Percentiles rank a stretch among this genome's conserved stretches.
These are phyloP conservation scores for Elanus axillaris DNA, from an alignment of 2,113 vertebrate genomes.

Conservation along the genomic window DNA sequence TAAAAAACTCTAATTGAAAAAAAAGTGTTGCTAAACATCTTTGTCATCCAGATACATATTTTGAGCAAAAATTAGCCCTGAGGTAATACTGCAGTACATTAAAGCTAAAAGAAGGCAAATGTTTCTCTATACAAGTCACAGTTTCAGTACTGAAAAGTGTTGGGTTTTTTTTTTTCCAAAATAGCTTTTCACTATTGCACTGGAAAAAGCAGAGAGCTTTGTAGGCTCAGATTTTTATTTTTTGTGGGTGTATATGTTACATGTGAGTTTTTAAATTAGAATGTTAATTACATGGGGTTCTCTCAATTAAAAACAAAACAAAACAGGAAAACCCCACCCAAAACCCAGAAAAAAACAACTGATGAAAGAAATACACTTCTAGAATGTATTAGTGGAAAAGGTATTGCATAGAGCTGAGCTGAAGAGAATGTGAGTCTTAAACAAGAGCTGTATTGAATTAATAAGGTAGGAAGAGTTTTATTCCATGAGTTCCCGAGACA, in stretches of 20 bases:
- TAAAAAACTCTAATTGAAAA: neutral
- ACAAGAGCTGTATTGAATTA: neutral
- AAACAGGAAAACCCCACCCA: neutral
- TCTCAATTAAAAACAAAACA: neutral
- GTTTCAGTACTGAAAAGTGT: neutral
- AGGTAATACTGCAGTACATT: neutral
- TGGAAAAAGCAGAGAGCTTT: neutral
- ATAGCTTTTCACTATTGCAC: neutral
- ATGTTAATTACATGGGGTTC: neutral
- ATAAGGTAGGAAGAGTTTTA: neutral
- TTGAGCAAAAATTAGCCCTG: neutral
- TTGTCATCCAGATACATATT: neutral
- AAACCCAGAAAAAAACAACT: neutral
- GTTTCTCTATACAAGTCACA: neutral
- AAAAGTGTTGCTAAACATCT: neutral
- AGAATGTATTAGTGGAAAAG: neutral
- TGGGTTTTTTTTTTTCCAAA: neutral
- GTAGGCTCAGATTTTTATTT: neutral
- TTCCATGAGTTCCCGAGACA: neutral
- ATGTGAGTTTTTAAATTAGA: neutral
- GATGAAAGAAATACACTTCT: neutral
- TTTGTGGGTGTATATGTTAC: neutral
- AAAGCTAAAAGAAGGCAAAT: neutral
- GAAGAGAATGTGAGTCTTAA: neutral
- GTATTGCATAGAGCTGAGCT: neutral